These are phyloP conservation scores for Lasiommata megera DNA, from an alignment of 2,888 invertebrate species.

Conservation along the genomic window DNA sequence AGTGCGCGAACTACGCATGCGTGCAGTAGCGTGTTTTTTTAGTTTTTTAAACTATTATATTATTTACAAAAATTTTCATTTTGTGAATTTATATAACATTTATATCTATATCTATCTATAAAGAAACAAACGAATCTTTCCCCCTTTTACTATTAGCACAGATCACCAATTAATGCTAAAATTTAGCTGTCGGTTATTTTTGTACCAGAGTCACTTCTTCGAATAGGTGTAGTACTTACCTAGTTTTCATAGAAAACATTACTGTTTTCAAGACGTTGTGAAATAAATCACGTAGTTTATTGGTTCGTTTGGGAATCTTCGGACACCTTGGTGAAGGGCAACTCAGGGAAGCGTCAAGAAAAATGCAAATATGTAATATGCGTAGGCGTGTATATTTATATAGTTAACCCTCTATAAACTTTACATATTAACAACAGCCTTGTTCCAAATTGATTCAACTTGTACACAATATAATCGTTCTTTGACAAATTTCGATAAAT, in stretches of 20 bases:
- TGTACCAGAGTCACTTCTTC: background rate
- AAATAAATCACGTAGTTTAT: conserved; percentile 17
- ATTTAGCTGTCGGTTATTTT: background rate
- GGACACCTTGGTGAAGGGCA: background rate
- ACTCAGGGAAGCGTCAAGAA: conserved; percentile 2
- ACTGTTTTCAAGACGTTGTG: background rate
- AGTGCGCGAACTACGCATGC: too few species aligned
- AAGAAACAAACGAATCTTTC: too few species aligned
- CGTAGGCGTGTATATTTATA: conserved; percentile 8
- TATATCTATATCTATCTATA: too few species aligned
- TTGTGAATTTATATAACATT: too few species aligned
- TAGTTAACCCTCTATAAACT: conserved; percentile 36
- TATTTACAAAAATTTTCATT: too few species aligned
- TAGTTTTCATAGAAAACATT: background rate
- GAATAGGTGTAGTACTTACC: background rate
- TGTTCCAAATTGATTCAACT: conserved; percentile 4
- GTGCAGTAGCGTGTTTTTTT: too few species aligned
- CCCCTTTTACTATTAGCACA: too few species aligned
- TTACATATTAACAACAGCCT: conserved; percentile 33
- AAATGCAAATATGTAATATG: conserved; percentile 9
- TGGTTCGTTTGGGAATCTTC: background rate
- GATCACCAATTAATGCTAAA: too few species aligned
- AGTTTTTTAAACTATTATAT: too few species aligned
- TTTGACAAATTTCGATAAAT: background rate
- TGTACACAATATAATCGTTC: background rate